Evolutionary conservation across 2,888 invertebrate species (phyloP).

Genomic region (Hyposoter dolosus): DNA sequence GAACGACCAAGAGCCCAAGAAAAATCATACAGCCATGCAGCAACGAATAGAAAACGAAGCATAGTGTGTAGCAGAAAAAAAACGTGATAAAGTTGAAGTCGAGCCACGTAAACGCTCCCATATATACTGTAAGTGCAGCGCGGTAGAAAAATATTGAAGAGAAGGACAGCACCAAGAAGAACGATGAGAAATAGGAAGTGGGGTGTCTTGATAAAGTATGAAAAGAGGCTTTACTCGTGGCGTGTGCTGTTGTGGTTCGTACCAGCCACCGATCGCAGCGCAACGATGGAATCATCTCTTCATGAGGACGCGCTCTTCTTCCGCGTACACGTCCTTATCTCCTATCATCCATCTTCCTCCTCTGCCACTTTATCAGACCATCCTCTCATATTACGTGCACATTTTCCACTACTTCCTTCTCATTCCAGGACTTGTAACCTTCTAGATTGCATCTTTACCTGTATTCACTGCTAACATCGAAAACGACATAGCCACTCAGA

Average conservation of each 20-base stretch:
- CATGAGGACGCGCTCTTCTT: constrained; percentile 68
- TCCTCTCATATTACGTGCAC: constrained; percentile 46
- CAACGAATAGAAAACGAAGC: constrained; percentile 9
- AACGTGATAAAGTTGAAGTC: constrained; percentile 42
- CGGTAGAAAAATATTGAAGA: constrained; percentile 6
- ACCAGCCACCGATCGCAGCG: constrained; percentile 26
- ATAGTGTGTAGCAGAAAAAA: neutral
- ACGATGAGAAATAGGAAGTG: constrained; percentile 49
- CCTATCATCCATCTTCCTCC: constrained; percentile 76
- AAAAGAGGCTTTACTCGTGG: constrained; percentile 43
- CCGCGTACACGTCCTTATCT: constrained; percentile 71
- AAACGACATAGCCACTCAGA: neutral
- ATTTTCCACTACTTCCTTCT: constrained; percentile 27
- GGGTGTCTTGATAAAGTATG: constrained; percentile 38
- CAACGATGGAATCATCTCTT: constrained; percentile 65
- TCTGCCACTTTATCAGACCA: constrained; percentile 73
- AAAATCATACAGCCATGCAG: constrained; percentile 38
- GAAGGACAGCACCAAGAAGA: constrained; percentile 40
- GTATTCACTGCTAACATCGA: neutral
- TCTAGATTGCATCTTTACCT: neutral
- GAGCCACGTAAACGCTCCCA: constrained; percentile 45
- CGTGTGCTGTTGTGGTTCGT: constrained; percentile 38
- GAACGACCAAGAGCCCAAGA: constrained; percentile 2
- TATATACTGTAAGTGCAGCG: neutral
- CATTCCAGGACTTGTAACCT: neutral